Conservation (phyloP, 2,113 vertebrate genomes). For the Ctenodactylus gundi region DNA sequence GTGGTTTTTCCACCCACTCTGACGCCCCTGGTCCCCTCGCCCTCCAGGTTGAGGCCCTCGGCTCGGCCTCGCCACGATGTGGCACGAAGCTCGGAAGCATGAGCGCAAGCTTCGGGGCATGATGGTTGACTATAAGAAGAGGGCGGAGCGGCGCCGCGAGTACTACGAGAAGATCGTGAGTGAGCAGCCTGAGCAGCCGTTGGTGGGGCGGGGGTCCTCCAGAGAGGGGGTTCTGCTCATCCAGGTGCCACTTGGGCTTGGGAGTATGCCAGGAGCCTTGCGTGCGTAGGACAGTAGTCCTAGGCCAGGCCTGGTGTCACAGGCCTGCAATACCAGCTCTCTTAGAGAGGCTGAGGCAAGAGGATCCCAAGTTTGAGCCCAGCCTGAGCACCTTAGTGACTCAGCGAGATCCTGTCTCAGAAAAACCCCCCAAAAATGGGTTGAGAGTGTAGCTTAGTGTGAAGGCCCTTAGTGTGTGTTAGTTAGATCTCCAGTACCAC, state of each 20-base stretch:
- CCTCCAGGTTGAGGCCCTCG: conserved; percentile 62
- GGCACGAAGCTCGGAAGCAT: conserved; percentile 97
- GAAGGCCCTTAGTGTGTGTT: too few relatives aligned
- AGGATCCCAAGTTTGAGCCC: too few relatives aligned
- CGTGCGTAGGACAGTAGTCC: neutral
- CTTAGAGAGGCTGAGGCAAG: too few relatives aligned
- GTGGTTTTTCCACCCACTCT: neutral
- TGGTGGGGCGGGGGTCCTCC: neutral
- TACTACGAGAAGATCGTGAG: conserved; percentile 98
- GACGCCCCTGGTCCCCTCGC: neutral
- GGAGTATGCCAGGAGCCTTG: neutral
- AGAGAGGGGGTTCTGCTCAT: neutral
- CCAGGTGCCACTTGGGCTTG: neutral
- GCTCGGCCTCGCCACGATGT: conserved; percentile 90
- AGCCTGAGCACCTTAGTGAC: too few relatives aligned
- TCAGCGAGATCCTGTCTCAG: too few relatives aligned
- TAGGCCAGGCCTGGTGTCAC: too few relatives aligned
- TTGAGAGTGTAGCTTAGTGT: too few relatives aligned
- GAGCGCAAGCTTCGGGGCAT: conserved; percentile 97
- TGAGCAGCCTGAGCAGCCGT: neutral
- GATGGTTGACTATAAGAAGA: conserved; percentile 98
- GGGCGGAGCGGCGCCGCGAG: conserved; percentile 93
- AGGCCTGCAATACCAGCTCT: too few relatives aligned
- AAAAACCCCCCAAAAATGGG: too few relatives aligned
- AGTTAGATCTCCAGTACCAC: too few relatives aligned